Conservation (phyloP, 35 echinoderm and acorn worm genomes). For the Holothuria glaberrima region DNA sequence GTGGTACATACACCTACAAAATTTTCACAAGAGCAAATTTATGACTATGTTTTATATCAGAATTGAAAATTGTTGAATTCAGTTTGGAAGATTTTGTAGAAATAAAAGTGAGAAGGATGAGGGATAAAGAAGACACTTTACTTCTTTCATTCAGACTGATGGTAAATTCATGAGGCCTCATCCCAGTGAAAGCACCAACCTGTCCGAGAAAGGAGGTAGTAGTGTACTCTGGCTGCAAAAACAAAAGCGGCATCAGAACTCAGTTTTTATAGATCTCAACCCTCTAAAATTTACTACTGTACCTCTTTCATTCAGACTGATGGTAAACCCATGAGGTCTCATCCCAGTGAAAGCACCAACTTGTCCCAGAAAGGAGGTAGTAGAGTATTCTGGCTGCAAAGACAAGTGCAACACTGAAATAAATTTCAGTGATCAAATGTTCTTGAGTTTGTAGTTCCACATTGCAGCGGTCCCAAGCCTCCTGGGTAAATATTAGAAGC, state of each 20-base stretch:
- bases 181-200: conserved; percentile 84
- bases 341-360: conserved; percentile 87
- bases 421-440: too few relatives aligned
- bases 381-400: conserved; percentile 76
- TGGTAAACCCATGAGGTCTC: conserved; percentile 80
- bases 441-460: too few relatives aligned
- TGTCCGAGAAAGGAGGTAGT: conserved; percentile 40
- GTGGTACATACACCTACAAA: too few relatives aligned
- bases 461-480: too few relatives aligned
- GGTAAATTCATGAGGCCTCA: conserved; percentile 82
- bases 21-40: too few relatives aligned
- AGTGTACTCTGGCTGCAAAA: conserved; percentile 43
- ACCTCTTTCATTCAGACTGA: conserved; percentile 85
- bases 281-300: not conserved
- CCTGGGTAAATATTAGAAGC: too few relatives aligned
- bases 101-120: too few relatives aligned
- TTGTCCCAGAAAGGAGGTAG: conserved; percentile 79
- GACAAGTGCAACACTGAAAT: not conserved
- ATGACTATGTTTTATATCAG: too few relatives aligned
- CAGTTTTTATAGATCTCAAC: too few relatives aligned
- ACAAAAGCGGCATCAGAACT: too few relatives aligned
- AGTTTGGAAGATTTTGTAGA: too few relatives aligned
- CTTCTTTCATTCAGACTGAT: conserved; percentile 80
- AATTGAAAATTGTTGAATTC: too few relatives aligned
- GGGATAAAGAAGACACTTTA: not conserved